A percentile compares a stretch with the other conserved stretches of the same genome.
phyloP scores from a whole-genome alignment of 2,888 invertebrate genomes.

The Sipunculus nudus region DNA sequence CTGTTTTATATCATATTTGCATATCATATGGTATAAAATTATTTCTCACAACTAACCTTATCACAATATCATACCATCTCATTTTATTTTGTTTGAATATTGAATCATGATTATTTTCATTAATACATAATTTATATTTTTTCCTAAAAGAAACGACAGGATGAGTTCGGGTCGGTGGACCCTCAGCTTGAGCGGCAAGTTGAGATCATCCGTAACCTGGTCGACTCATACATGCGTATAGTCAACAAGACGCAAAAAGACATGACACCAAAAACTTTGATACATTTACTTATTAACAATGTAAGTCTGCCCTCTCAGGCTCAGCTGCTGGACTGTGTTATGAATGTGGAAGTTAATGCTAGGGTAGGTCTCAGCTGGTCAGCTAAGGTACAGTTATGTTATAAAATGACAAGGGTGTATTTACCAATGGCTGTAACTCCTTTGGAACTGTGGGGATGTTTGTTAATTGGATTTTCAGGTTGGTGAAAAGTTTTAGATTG shows the following conservation, averaged over 20 bases:
- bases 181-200: slow-evolving; percentile 96
- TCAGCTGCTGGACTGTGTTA: too few relatives aligned
- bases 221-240: slow-evolving; percentile 99
- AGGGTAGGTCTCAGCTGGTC: too few relatives aligned
- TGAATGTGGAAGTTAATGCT: too few relatives aligned
- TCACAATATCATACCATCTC: not conserved
- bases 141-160: slow-evolving; percentile 9
- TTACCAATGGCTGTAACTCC: too few relatives aligned
- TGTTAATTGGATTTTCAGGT: too few relatives aligned
- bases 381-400: too few relatives aligned
- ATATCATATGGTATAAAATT: too few relatives aligned
- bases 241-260: slow-evolving; percentile 97
- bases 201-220: slow-evolving; percentile 97
- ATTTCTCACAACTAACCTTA: not conserved
- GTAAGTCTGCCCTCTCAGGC: too few relatives aligned
- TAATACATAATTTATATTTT: not conserved
- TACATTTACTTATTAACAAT: slow-evolving; percentile 65
- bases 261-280: slow-evolving; percentile 96
- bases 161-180: slow-evolving; percentile 66
- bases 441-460: too few relatives aligned
- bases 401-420: too few relatives aligned
- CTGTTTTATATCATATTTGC: too few relatives aligned
- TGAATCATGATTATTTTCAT: not conserved
- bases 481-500: too few relatives aligned
- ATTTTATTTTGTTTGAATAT: not conserved